Conservation (phyloP, 2,113 vertebrate genomes). For the Psittacula cyanocephala region DNA sequence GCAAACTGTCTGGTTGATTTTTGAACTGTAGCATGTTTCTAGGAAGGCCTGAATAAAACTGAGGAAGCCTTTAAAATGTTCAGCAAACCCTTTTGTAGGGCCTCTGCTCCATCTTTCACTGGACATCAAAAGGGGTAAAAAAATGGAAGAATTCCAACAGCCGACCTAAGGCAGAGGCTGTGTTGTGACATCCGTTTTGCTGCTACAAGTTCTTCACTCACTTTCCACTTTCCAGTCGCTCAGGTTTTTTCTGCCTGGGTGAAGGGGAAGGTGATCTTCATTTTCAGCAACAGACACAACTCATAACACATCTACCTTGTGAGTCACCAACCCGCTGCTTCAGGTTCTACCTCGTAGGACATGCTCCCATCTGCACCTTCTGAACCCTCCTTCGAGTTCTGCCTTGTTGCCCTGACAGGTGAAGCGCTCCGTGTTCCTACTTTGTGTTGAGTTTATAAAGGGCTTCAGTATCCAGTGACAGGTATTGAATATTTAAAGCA, state of each 20-base stretch:
- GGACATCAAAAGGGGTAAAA: background rate
- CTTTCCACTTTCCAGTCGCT: accelerated
- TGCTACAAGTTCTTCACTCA: background rate
- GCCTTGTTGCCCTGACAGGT: background rate
- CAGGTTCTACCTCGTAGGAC: accelerated
- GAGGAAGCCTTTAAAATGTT: background rate
- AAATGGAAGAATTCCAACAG: background rate
- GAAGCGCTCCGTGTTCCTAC: accelerated
- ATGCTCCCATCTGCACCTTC: accelerated
- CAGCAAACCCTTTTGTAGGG: background rate
- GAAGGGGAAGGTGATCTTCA: background rate
- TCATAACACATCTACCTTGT: accelerated
- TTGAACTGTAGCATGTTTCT: background rate
- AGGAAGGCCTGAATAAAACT: background rate
- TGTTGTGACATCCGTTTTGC: background rate
- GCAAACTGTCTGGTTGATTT: background rate
- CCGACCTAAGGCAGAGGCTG: background rate
- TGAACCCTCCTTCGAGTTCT: background rate
- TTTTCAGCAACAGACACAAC: background rate
- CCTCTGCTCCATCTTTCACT: background rate
- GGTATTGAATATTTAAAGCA: background rate
- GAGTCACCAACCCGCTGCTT: background rate
- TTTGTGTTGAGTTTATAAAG: background rate
- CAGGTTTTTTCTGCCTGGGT: background rate
- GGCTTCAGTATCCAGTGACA: background rate